Evolutionary conservation across 2,888 invertebrate genomes (phyloP), one percentile per base, ranked within the genome.

Genomic region (Mesochorus sp.): DNA sequence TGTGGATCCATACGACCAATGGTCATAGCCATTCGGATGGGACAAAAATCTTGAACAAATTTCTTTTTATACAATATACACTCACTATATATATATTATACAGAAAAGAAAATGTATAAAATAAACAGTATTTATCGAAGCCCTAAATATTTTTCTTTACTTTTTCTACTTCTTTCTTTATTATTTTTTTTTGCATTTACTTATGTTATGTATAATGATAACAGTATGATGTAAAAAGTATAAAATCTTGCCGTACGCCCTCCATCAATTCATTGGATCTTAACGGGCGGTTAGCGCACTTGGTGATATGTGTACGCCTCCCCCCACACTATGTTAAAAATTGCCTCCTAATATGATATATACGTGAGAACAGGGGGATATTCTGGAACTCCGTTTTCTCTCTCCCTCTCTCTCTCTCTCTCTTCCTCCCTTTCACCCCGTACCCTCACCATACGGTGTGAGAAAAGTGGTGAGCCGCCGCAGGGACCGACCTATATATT

Each of bases 301-400:
- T 74, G 75, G 84, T 83, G 83, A 87, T 86, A 85, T 86, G 87
- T 86, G 83, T 84, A n/a, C n/a, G n/a, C n/a, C n/a, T n/a, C n/a
- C n/a, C n/a, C n/a, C 81, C 83, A 82, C 80, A 73, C 80, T 79
- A 83, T 84, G 87, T 88, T 88, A 88, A 88, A 88, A 88, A 88
- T 88, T 86, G 88, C 84, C 86, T 86, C 84, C 88, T 87, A 85
- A 88, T 88, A 87, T 88, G 88, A 88, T 87, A 88, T 87, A 88
- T 84, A 86, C 59, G 24, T 12, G 49, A 39, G 47, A 37, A 47
- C 31, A 53, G 74, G 53, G 64, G 26, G 61, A 71, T 39, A n/a
- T n/a, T n/a, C n/a, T n/a, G n/a, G 8, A 49, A 37, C 12, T 61
- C 14, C 51, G 24, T 14, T 51, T 70, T 55, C 44, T 67, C 59